Percentiles rank a stretch among this genome's conserved stretches.
These are phyloP conservation scores for Theristicus caerulescens DNA, from an alignment of 2,113 vertebrate genomes.

Conservation along the genomic window DNA sequence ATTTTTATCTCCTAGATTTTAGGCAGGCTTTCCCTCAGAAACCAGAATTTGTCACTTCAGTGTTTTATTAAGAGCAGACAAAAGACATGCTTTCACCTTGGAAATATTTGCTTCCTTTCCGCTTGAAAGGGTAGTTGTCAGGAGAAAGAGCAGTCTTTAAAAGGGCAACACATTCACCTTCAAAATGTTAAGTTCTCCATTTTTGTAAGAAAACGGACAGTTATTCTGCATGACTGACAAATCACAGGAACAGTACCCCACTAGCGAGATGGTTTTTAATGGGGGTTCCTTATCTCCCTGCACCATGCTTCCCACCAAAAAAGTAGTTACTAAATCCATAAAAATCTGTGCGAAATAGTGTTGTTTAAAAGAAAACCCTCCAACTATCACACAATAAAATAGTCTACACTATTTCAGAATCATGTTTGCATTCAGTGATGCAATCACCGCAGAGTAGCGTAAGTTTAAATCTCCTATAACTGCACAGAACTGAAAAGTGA, in stretches of 20 bases:
- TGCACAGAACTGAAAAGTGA: neutral
- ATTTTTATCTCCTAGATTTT: neutral
- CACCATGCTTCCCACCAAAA: neutral
- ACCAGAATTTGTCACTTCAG: neutral
- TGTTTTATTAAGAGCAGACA: neutral
- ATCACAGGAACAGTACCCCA: neutral
- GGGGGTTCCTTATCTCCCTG: neutral
- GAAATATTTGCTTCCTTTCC: neutral
- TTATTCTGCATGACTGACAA: neutral
- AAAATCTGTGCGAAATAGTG: neutral
- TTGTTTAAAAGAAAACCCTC: neutral
- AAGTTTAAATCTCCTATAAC: neutral
- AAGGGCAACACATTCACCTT: neutral
- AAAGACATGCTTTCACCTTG: neutral
- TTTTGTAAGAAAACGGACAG: neutral
- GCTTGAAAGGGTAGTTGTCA: neutral
- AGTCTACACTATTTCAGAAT: neutral
- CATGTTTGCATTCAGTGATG: neutral
- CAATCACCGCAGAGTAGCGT: neutral
- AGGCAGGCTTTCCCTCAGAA: neutral
- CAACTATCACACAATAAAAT: no score
- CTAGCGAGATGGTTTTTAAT: neutral
- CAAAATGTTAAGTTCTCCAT: neutral
- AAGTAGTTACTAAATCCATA: neutral
- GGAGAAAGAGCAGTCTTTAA: neutral